Evolutionary conservation across 2,888 invertebrate genomes (phyloP).

Genomic region (Hydrotaea cyrtoneurina): DNA sequence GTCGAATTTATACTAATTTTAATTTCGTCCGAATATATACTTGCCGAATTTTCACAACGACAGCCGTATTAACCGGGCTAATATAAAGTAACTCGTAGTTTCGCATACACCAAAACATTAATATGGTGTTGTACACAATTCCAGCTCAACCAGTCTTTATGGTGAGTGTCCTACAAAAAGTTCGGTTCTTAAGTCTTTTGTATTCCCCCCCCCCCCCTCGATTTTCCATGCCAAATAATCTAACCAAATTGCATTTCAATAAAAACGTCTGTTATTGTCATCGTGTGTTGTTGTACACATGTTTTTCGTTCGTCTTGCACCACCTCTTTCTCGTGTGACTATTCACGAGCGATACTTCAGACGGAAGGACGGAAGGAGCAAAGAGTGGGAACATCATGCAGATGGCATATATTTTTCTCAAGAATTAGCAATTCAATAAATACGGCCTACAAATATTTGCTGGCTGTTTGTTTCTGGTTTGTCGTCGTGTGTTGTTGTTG

Average conservation of each 20-base stretch:
- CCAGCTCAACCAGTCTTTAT: too few relatives aligned
- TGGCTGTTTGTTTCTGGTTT: background rate
- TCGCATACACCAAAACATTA: too few relatives aligned
- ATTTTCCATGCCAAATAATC: constrained; percentile 19
- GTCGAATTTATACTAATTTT: too few relatives aligned
- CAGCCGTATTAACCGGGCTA: too few relatives aligned
- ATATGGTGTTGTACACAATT: too few relatives aligned
- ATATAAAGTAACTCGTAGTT: too few relatives aligned
- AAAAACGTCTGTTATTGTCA: constrained; percentile 23
- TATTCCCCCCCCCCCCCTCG: background rate
- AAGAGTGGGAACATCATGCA: background rate
- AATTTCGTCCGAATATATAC: too few relatives aligned
- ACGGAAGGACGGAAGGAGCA: background rate
- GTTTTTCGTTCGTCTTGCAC: background rate
- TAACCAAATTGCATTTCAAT: constrained; percentile 23
- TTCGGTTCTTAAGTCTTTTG: constrained; percentile 12
- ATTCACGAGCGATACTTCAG: background rate
- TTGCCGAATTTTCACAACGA: too few relatives aligned
- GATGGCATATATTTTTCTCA: constrained; percentile 32
- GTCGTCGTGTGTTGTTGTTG: too few relatives aligned
- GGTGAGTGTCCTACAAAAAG: background rate
- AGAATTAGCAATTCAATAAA: constrained; percentile 40
- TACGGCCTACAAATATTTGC: constrained; percentile 24
- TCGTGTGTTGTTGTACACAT: constrained; percentile 30
- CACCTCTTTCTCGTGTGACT: background rate